These are phyloP conservation scores for Stomorhina lunata DNA, from an alignment of 2,888 invertebrate genomes.

Conservation along the genomic window DNA sequence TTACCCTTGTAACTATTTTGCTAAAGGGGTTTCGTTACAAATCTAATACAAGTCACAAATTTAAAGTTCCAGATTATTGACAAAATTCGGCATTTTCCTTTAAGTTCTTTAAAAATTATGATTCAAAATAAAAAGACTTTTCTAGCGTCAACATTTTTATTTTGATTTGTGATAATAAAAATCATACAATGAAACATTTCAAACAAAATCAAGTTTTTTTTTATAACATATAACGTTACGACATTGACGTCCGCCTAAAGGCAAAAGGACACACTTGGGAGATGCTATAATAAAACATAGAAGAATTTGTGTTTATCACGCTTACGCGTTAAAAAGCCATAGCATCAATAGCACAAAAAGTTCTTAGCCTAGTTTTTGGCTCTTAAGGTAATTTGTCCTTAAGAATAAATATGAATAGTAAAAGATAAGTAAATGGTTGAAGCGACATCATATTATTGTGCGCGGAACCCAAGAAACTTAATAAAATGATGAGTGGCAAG, in stretches of 20 bases:
- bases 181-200: background rate
- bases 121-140: no score
- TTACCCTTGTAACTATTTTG: no score
- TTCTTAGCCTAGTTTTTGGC: background rate
- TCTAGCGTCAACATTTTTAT: background rate
- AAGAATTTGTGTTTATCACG: slow-evolving; percentile 70
- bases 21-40: no score
- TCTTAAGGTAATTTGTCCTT: background rate
- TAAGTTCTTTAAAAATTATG: no score
- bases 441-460: background rate
- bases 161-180: background rate
- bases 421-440: background rate
- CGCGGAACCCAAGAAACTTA: slow-evolving; percentile 19
- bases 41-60: no score
- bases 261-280: slow-evolving; percentile 73
- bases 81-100: no score
- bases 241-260: slow-evolving; percentile 68
- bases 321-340: slow-evolving; percentile 3
- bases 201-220: slow-evolving; percentile 56
- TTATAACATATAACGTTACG: slow-evolving; percentile 44
- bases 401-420: background rate
- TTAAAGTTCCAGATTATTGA: no score
- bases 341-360: background rate
- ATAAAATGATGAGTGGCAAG: background rate
- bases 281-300: slow-evolving; percentile 68